These are phyloP conservation scores for Pseudomyrmex sp. DNA, from an alignment of 1,140 invertebrate genomes.

Conservation along the genomic window DNA sequence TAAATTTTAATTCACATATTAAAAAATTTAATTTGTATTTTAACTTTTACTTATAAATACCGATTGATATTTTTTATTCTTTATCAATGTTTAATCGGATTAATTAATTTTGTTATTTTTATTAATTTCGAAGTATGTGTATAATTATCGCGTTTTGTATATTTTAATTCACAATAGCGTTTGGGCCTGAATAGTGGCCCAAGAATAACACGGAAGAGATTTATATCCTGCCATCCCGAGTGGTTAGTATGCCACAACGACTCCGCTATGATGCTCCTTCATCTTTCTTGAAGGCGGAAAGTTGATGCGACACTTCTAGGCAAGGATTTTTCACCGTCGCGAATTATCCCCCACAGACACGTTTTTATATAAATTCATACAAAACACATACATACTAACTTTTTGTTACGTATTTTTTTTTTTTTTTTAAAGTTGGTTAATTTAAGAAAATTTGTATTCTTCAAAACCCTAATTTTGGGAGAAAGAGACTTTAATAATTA, in stretches of 20 bases:
- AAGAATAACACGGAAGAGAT: slow-evolving; percentile 20
- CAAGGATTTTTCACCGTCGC: slow-evolving; percentile 11
- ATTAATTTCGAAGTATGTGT: not conserved
- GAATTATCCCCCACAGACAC: slow-evolving; percentile 16
- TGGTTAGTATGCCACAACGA: slow-evolving; percentile 42
- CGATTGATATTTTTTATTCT: not conserved
- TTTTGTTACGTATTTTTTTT: not conserved
- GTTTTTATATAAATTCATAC: slow-evolving; percentile 16
- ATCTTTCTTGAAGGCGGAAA: slow-evolving; percentile 36
- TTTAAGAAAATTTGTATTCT: no score
- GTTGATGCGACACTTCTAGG: slow-evolving; percentile 26
- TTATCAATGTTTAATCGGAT: not conserved
- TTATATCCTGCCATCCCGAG: slow-evolving; percentile 4
- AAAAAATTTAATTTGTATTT: not conserved
- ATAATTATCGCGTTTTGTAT: not conserved
- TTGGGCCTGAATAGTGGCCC: not conserved
- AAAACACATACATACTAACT: not conserved
- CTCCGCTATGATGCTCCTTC: slow-evolving; percentile 29
- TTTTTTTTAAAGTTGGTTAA: not conserved
- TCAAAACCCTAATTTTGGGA: no score
- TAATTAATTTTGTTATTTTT: not conserved
- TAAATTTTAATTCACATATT: not conserved
- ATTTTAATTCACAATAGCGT: not conserved
- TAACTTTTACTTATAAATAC: not conserved
- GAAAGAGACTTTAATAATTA: no score